Evolutionary conservation across 1,140 invertebrate genomes (phyloP), one percentile per base, ranked within the genome.

Genomic region (Chrysoperla carnea): DNA sequence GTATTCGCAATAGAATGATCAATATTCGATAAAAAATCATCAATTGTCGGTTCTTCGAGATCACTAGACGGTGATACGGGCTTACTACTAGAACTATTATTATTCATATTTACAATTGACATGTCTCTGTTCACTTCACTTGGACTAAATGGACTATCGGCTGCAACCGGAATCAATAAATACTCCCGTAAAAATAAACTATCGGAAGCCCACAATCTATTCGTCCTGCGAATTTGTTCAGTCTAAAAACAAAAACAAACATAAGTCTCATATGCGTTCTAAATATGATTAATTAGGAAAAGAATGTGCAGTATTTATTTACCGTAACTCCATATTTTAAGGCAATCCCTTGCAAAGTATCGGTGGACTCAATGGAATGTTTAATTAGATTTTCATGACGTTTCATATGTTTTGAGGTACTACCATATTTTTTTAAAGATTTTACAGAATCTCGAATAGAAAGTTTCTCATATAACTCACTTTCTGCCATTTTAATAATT

Each of bases 261-360:
- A 33, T 33, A 12, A 31, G 6, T 7, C 29, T 7, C 29, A 33
- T 33, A 33, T 33, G 8, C 31, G n/a, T 33, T 31, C 11, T 31
- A 31, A 7, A 31, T 31, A 31, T 33, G 31, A 12, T 11, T 2
- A 11, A 11, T 31, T 11, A 33, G n/a, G 4, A 9, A 33, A 33
- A 11, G 3, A 33, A 12, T 33, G 3, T 33, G 6, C 29, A 31
- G 29, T 31, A 7, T 9, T 4, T 11, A 33, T 33, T 74, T 72
- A 93, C 88, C 57, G 86, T 87, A 51, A 86, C 82, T 56, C 84
- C 82, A 68, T 92, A 92, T 72, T 85, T 90, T 28, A 93, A 68
- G 15, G 89, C 85, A 49, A 94, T 80, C 51, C 89, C 88, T 69
- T 90, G 85, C 44, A 94, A 65, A n/a, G 89, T 93, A 60, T 94